Percentiles rank a stretch among this genome's conserved stretches.
These are phyloP conservation scores for Hozukius guyotensis DNA, from an alignment of 2,797 vertebrate species.

Conservation along the genomic window DNA sequence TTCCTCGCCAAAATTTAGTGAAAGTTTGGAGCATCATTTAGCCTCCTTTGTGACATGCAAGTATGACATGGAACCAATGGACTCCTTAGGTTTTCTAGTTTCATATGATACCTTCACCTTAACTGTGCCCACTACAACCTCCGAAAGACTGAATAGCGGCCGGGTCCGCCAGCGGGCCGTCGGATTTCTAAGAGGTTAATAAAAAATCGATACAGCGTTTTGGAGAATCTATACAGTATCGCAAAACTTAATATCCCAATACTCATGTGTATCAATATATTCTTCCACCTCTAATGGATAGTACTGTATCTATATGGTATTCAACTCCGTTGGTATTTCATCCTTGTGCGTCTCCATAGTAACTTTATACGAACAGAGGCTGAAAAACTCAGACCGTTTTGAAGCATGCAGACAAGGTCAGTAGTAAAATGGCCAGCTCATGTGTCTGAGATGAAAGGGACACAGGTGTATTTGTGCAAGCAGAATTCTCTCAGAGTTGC, in stretches of 20 bases:
- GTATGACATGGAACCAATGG: not conserved
- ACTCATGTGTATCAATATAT: not conserved
- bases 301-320: not conserved
- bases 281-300: not conserved
- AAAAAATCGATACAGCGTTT: not conserved
- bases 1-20: too few species aligned
- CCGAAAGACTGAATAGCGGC: not conserved
- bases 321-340: not conserved
- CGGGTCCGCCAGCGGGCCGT: not conserved
- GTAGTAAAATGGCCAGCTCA: conserved; percentile 15
- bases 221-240: not conserved
- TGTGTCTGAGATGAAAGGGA: conserved; percentile 24
- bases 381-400: not conserved
- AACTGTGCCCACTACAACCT: too few species aligned
- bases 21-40: not conserved
- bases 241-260: not conserved
- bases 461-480: conserved; percentile 35
- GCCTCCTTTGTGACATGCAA: not conserved
- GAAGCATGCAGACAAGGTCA: conserved; percentile 7
- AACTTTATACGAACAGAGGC: conserved; percentile 1
- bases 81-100: not conserved
- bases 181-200: not conserved
- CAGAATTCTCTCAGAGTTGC: conserved; percentile 13
- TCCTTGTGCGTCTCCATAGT: conserved; percentile 17
- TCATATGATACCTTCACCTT: too few species aligned